Evolutionary conservation across 2,888 invertebrate genomes (phyloP), one percentile per base, ranked within the genome.

Genomic region (Ormyrus labotus): DNA sequence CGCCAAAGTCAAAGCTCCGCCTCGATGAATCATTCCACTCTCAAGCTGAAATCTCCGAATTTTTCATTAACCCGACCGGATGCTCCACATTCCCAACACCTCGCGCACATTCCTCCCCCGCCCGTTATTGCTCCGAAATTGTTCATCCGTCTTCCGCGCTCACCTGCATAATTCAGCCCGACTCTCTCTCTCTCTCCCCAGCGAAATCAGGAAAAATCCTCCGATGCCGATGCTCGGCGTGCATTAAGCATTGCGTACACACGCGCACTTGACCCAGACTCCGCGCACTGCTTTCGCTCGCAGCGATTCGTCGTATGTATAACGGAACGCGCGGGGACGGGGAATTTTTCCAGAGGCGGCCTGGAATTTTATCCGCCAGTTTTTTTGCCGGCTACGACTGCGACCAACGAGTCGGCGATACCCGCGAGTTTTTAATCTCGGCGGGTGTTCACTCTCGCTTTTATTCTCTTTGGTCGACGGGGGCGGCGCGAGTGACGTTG

Each of bases 221-320:
- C 2, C 2, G 3, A 34, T 4, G 34, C 34, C 34, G 2, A 4
- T 11, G 47, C 7, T 47, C 47, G 63, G 11, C 58, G 45, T 65
- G 68, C 34, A 45, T 55, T 68, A 68, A 19, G 34, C n/a, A 53
- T 19, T 13, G 34, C 64, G 64, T n/a, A 64, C n/a, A 13, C 34
- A 11, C 55, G n/a, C 19, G 70, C 72, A 61, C 67, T 72, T 72
- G 78, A 72, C 72, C 72, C 47, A 72, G 58, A 78, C 47, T n/a
- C 6, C 5, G 7, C 8, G 10, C 13, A 11, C 5, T 8, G n/a
- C 11, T 10, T 6, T 3, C 10, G n/a, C 10, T 61, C 10, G 50
- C 11, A 63, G 47, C 53, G 58, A 63, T 65, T 74, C 48, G 55
- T 53, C 7, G 47, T 34, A 34, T 19, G 19, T 34, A 34, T 34